Evolutionary conservation across 2,888 invertebrate species (phyloP), one percentile per base, ranked within the genome.

Genomic region (Frankliniella fusca): DNA sequence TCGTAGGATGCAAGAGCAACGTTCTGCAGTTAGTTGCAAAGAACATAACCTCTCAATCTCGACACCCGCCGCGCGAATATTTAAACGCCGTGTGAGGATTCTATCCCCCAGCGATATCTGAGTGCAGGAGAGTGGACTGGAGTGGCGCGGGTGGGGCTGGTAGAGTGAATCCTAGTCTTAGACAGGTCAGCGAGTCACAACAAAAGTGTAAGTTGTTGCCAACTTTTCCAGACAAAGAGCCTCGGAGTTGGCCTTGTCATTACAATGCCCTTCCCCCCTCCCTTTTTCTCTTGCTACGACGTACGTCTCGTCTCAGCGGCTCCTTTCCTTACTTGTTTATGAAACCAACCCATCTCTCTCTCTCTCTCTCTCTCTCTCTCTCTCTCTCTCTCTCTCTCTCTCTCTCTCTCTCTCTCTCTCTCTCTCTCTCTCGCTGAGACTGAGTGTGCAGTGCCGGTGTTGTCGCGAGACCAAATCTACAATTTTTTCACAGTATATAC

Each of bases 191-290:
- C 70, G 70, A 76, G 70, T 76, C 70, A 76, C 70, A 76, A 76
- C 70, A 76, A 76, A 76, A 76, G 70, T 76, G 70, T 76, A 76
- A 76, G 70, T 76, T 76, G 70, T 76, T 76, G 70, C 70, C 70
- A 76, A 76, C 70, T 76, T 76, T 76, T 76, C 70, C 70, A 76
- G 70, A 76, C 70, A 76, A 76, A 76, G 70, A 23, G 12, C 38
- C 38, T 38, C 70, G 9, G 70, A 76, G 70, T 76, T 76, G 70
- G 70, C 70, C 70, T 76, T 76, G 70, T 76, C 70, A 76, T 76
- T 76, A 76, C 70, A 76, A 76, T 76, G 70, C 38, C 38, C 70
- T 76, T 10, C 12, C 70, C 70, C 70, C 9, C 70, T 23, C 70
- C 70, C 23, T 23, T 27, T 70, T 18, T 54, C 54, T 9, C 54